phyloP scores from a whole-genome alignment of 2,113 vertebrate species.

The Malaclemys terrapin region DNA sequence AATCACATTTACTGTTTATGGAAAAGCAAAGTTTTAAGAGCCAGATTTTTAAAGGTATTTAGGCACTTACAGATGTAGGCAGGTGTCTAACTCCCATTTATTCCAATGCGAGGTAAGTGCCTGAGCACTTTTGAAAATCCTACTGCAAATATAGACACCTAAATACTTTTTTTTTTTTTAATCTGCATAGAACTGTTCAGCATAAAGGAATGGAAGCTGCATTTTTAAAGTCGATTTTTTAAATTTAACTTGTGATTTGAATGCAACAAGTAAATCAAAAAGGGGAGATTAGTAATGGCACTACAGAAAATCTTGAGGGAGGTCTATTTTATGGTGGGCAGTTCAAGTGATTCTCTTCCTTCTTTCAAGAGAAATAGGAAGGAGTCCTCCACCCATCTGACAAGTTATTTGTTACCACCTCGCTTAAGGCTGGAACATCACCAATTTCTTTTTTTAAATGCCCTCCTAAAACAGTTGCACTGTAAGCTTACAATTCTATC shows the following conservation, averaged over 20 bases:
- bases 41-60: no score
- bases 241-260: no score
- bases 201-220: neutral
- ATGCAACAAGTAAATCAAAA: neutral
- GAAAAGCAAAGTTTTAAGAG: no score
- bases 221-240: neutral
- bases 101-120: no score
- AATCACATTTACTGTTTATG: no score
- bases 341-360: neutral
- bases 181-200: neutral
- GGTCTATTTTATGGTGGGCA: neutral
- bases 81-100: no score
- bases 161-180: no score
- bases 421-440: accelerated
- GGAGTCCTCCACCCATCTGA: neutral
- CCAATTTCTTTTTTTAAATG: neutral
- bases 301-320: neutral
- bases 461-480: no score
- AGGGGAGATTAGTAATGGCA: neutral
- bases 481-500: neutral
- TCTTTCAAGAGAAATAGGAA: neutral
- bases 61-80: no score
- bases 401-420: neutral
- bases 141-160: neutral
- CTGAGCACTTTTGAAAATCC: neutral